phyloP scores from a whole-genome alignment of 2,888 invertebrate species.

The Eristalinus sepulchralis region DNA sequence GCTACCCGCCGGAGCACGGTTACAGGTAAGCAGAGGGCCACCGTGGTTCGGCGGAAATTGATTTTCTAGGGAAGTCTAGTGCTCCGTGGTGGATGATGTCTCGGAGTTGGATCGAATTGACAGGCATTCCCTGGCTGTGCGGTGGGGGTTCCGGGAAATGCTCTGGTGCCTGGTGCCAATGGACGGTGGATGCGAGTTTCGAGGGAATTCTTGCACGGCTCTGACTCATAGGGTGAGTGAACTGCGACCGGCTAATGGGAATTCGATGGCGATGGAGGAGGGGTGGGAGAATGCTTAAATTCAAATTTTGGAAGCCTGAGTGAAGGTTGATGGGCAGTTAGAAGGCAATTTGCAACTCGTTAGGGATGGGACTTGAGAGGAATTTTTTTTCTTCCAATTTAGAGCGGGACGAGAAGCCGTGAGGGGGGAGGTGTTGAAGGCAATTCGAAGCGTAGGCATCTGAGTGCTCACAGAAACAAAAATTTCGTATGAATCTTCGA shows the following conservation, averaged over 20 bases:
- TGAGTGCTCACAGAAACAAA: too few relatives aligned
- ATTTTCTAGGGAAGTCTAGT: slow-evolving; percentile 58
- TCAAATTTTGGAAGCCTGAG: not conserved
- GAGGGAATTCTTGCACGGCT: not conserved
- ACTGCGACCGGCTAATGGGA: not conserved
- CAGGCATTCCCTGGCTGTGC: not conserved
- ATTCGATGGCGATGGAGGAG: not conserved
- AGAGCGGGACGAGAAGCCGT: too few relatives aligned
- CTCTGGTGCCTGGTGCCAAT: not conserved
- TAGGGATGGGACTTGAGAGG: not conserved
- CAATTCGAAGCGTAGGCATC: too few relatives aligned
- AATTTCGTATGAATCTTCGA: too few relatives aligned
- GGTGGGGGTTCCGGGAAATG: not conserved
- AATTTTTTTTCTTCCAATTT: not conserved
- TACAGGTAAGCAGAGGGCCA: not conserved
- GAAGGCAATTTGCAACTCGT: not conserved
- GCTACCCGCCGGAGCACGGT: slow-evolving; percentile 30
- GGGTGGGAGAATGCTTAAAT: not conserved
- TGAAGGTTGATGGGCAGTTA: not conserved
- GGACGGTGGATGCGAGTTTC: not conserved
- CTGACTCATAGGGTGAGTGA: not conserved
- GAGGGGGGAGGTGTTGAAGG: too few relatives aligned
- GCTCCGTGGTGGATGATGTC: not conserved
- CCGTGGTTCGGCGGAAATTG: slow-evolving; percentile 51
- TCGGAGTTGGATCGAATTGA: not conserved